Evolutionary conservation across 1,140 invertebrate species (phyloP).

Genomic region (Drosophila kikkawai): DNA sequence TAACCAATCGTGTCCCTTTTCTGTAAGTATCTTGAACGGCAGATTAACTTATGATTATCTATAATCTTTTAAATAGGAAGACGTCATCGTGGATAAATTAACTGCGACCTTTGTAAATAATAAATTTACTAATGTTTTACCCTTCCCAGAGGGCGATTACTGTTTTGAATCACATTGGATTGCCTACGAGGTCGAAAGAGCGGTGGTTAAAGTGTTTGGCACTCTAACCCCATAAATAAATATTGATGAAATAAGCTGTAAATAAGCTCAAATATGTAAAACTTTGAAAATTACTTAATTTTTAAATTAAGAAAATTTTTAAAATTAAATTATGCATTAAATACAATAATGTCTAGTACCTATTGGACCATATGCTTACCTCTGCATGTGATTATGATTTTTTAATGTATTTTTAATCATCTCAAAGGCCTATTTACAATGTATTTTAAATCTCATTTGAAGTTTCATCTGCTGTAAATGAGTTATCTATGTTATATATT

Average conservation of each 20-base stretch:
- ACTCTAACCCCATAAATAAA: neutral
- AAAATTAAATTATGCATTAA: no score
- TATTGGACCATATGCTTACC: no score
- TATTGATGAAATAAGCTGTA: neutral
- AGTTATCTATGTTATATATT: neutral
- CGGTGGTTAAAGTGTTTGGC: constrained; percentile 1
- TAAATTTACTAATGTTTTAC: neutral
- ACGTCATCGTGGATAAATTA: neutral
- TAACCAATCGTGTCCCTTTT: constrained; percentile 2
- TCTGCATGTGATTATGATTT: neutral
- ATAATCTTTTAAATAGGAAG: neutral
- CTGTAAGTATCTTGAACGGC: neutral
- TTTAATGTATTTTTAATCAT: neutral
- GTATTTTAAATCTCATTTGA: neutral
- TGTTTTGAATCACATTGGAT: constrained; percentile 4
- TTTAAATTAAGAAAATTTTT: no score
- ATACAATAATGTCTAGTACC: no score
- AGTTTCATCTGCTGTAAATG: neutral
- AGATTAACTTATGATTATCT: neutral
- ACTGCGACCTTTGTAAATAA: neutral
- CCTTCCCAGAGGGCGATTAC: constrained; percentile 1
- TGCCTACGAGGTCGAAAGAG: constrained; percentile 2
- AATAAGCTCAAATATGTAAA: no score
- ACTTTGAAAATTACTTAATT: no score
- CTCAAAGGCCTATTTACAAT: neutral